Conservation (phyloP, 2,113 vertebrate genomes). For the Vulpes ferrilata region DNA sequence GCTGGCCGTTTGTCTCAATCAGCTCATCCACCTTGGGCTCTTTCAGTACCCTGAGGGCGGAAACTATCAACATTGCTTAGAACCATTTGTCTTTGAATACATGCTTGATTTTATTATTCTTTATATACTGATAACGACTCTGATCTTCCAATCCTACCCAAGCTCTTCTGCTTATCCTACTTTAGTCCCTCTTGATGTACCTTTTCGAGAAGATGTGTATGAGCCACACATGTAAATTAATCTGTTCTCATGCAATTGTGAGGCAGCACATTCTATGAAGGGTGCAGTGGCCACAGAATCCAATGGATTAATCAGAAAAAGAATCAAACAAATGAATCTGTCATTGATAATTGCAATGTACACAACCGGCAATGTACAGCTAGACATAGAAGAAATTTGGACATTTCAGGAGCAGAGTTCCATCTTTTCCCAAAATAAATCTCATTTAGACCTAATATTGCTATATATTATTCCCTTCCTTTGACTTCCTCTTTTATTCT, state of each 20-base stretch:
- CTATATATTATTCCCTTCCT: neutral
- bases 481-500: neutral
- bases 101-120: neutral
- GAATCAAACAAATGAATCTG: too few relatives aligned
- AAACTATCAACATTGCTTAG: neutral
- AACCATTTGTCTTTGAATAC: conserved; percentile 7
- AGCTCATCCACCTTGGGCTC: neutral
- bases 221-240: neutral
- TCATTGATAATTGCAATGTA: neutral
- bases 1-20: neutral
- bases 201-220: neutral
- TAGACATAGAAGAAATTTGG: neutral
- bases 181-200: neutral
- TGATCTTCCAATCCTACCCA: neutral
- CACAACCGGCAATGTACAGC: neutral
- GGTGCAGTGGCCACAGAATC: neutral
- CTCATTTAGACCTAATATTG: neutral
- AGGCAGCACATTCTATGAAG: neutral
- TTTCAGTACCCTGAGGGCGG: neutral
- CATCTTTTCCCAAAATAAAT: neutral
- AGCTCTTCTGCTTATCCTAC: neutral
- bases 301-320: neutral
- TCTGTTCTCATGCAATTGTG: neutral
- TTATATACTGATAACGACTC: neutral
- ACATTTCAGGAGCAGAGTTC: neutral